These are phyloP conservation scores for Telmatochromis brachygnathus DNA, from an alignment of 2,113 vertebrate species.

Conservation along the genomic window DNA sequence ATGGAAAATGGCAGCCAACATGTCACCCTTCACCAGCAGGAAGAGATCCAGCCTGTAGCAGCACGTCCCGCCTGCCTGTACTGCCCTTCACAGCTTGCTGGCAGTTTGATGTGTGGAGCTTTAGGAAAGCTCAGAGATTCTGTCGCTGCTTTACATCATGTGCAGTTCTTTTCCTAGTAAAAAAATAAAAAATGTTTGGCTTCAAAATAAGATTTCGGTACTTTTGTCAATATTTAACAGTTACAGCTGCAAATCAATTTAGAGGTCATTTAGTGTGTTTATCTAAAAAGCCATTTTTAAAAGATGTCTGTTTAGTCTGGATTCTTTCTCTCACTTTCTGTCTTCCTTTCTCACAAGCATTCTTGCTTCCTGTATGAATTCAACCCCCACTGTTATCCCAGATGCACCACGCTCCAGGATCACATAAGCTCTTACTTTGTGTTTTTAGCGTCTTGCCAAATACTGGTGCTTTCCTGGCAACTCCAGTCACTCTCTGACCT, in stretches of 20 bases:
- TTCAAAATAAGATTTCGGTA: background rate
- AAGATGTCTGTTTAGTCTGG: background rate
- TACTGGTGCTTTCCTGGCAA: slow-evolving; percentile 16
- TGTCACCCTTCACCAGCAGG: slow-evolving; percentile 44
- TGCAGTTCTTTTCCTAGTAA: background rate
- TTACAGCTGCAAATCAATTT: background rate
- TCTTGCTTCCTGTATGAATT: slow-evolving; percentile 41
- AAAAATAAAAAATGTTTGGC: background rate
- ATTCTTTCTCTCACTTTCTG: background rate
- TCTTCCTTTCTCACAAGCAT: slow-evolving; percentile 27
- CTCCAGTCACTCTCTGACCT: background rate
- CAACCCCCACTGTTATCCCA: slow-evolving; percentile 46
- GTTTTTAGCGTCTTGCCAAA: slow-evolving; percentile 22
- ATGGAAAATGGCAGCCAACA: slow-evolving; percentile 55
- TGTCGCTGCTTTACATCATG: background rate
- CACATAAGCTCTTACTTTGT: slow-evolving; percentile 21
- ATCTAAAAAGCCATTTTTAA: background rate
- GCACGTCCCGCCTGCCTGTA: slow-evolving; percentile 8
- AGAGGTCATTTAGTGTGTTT: background rate
- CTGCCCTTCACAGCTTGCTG: slow-evolving; percentile 26
- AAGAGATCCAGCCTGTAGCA: slow-evolving; percentile 30
- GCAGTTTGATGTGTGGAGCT: slow-evolving; percentile 14
- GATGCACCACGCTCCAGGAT: slow-evolving; percentile 51
- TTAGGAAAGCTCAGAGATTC: slow-evolving; percentile 8
- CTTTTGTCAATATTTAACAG: background rate